phyloP scores from a whole-genome alignment of 2,113 vertebrate genomes.

The Rhinichthys klamathensis region DNA sequence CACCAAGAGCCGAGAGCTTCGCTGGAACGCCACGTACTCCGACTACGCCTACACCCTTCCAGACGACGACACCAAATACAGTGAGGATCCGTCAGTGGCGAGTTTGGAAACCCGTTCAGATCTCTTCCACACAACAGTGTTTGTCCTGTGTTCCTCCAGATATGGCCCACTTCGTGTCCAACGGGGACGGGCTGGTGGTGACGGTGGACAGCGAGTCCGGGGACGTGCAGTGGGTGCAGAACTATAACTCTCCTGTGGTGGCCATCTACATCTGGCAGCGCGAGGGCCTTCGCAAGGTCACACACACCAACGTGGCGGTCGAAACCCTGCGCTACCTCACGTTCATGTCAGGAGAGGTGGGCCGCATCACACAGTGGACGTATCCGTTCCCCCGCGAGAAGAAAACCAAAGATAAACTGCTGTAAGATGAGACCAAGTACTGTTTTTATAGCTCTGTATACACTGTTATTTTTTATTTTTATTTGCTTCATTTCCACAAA shows the following conservation, averaged over 20 bases:
- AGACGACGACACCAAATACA: constrained; percentile 90
- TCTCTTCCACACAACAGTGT: neutral
- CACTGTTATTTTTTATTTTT: no score
- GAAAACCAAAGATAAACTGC: constrained; percentile 92
- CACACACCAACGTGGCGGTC: constrained; percentile 91
- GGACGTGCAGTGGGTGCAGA: constrained; percentile 94
- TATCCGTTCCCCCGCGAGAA: constrained; percentile 96
- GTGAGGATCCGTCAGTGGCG: constrained; percentile 72
- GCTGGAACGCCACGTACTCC: constrained; percentile 98
- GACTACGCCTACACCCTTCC: constrained; percentile 94
- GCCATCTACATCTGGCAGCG: constrained; percentile 97
- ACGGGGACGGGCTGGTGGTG: constrained; percentile 95
- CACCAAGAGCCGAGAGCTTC: constrained; percentile 94
- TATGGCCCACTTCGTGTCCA: constrained; percentile 97
- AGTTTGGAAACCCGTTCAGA: no score
- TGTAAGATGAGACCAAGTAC: constrained; percentile 73
- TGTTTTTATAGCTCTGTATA: neutral
- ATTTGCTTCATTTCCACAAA: neutral
- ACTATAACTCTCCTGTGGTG: constrained; percentile 96
- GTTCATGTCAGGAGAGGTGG: constrained; percentile 95
- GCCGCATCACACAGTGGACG: constrained; percentile 97
- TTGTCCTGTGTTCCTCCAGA: constrained; percentile 72
- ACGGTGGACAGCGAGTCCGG: constrained; percentile 94
- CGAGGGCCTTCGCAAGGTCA: constrained; percentile 89
- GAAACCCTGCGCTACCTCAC: constrained; percentile 97